Base-by-base conservation (phyloP, 2,113 vertebrate species). In the Bufo gargarizans region DNA sequence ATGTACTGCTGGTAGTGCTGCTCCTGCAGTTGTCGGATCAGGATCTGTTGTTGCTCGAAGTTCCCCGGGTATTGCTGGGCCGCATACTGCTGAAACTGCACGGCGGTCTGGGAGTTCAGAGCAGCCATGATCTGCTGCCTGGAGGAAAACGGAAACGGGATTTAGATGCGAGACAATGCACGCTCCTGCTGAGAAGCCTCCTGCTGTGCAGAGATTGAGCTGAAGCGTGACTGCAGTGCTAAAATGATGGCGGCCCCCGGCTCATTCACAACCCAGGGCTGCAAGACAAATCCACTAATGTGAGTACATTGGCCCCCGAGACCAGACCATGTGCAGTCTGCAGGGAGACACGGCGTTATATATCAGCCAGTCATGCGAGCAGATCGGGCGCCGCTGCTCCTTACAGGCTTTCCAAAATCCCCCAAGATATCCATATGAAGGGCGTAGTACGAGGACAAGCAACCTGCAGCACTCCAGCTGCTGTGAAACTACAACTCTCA, bases 41-140 rank as follows among this genome's bases (percentile, higher is more conserved):
- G 97, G 88, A 97, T 92, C 90, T 98, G 95, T 93, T 99, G 98
- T 91, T 99, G 98, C 20, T 99, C 98, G 0, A 95, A 96, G 94
- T 96, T 99, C 91, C 97, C 97, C 0, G 98, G 98, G 67, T 99
- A 99, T 91, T 99, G 98, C 92, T 99, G 98, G 6, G 98, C 98
- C 2, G 98, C 98, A 0, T 99, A 99, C 93, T 99, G 98, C 92
- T 99, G 98, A 94, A 99, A 99, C 95, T 99, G 98, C 90, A 98
- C 96, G 0, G 97, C 97, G 0, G 98, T 99, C 95, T 99, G 98
- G 0, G 98, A 97, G 91, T 99, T 99, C 89, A 99, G 89, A 0
- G 98, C 98, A 16, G 98, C 98, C 98, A 99, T 99, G 89, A 99
- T 99, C 95, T 99, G 98, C 91, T 99, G 98, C 94, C 98, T 99